These are phyloP conservation scores for Desmophyllum pertusum DNA, from an alignment of 92 coral and sea anemone species.

Conservation along the genomic window DNA sequence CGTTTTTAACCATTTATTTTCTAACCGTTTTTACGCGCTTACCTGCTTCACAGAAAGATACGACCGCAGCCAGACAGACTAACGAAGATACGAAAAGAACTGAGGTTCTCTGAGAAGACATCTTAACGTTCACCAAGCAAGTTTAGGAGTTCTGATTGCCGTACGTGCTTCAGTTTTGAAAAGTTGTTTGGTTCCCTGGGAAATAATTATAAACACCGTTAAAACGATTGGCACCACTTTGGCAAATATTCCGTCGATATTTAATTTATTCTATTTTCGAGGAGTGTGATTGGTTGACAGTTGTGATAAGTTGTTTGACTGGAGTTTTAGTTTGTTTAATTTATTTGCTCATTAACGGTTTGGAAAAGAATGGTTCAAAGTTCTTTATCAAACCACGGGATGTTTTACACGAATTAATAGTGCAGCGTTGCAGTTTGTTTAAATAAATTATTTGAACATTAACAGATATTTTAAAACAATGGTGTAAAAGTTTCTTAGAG, in stretches of 20 bases:
- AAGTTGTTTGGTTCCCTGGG: not conserved
- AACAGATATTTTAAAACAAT: not conserved
- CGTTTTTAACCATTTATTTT: not conserved
- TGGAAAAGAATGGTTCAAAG: not conserved
- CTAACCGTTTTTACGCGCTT: not conserved
- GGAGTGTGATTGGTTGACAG: not conserved
- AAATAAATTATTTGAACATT: too few species aligned
- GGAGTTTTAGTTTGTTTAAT: not conserved
- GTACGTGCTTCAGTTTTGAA: not conserved
- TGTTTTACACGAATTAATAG: not conserved
- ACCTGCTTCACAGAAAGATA: slow-evolving; percentile 4
- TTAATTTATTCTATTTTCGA: not conserved
- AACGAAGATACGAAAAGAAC: not conserved
- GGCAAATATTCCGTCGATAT: not conserved
- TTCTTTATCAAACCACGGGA: not conserved
- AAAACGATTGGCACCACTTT: not conserved
- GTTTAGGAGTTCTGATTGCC: not conserved
- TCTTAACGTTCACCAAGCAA: not conserved
- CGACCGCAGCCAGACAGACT: not conserved
- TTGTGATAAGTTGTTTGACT: not conserved
- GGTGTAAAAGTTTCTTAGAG: not conserved
- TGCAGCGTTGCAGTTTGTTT: not conserved
- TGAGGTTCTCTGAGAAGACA: not conserved
- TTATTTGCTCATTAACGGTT: not conserved
- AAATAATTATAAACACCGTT: not conserved